A percentile compares a stretch with the other conserved stretches of the same genome.
These are phyloP conservation scores for Petrocephalus schoutedeni DNA, from an alignment of 2,797 vertebrate genomes.

Conservation along the genomic window DNA sequence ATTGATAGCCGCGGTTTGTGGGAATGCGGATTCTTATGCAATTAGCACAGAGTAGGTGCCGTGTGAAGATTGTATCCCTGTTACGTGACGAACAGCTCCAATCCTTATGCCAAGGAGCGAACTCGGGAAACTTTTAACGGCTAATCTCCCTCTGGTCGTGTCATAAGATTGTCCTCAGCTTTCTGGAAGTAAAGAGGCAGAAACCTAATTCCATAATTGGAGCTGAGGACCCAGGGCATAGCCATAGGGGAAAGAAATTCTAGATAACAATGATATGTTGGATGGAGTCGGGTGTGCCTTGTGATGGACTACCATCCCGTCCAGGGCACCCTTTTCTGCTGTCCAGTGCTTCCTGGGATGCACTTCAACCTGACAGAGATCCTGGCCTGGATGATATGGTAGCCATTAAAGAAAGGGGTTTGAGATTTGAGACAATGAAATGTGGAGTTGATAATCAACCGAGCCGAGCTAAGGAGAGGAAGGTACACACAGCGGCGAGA, in stretches of 20 bases:
- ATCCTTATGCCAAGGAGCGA: neutral
- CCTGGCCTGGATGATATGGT: neutral
- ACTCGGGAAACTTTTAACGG: neutral
- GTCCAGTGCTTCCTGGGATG: neutral
- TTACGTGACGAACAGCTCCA: neutral
- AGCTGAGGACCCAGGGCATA: neutral
- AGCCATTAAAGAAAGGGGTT: neutral
- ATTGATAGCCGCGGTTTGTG: conserved; percentile 22
- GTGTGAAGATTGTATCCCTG: neutral
- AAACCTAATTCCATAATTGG: neutral
- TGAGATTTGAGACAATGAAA: neutral
- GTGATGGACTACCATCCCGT: neutral
- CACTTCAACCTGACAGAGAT: neutral
- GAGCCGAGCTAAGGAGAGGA: neutral
- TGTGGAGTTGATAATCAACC: neutral
- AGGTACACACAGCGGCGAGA: neutral
- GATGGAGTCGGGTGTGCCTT: neutral
- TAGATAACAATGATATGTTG: neutral
- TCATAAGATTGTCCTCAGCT: too few relatives aligned
- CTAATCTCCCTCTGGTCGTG: neutral
- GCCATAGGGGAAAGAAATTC: neutral
- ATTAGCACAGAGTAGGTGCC: neutral
- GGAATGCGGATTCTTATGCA: neutral
- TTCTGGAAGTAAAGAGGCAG: neutral
- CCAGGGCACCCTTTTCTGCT: neutral